Evolutionary conservation across 2,888 invertebrate genomes (phyloP).

Genomic region (Phalera bucephala): DNA sequence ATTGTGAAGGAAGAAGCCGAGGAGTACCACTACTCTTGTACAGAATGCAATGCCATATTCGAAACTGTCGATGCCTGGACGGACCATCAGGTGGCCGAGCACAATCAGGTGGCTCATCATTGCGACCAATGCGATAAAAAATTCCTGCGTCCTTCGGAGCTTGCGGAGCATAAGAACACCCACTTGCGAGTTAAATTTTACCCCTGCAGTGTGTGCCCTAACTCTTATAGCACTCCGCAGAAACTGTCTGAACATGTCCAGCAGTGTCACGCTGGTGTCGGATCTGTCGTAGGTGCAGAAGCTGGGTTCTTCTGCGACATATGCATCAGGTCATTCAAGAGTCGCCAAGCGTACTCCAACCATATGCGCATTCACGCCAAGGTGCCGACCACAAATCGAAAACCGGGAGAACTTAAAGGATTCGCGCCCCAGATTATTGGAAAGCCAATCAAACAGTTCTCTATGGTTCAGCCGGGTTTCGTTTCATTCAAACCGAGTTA

Average conservation of each 20-base stretch:
- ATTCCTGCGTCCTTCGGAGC: constrained; percentile 82
- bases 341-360: constrained; percentile 80
- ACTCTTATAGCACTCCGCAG: constrained; percentile 85
- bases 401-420: constrained; percentile 62
- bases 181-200: constrained; percentile 87
- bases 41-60: constrained; percentile 84
- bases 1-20: constrained; percentile 77
- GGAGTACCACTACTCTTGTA: constrained; percentile 83
- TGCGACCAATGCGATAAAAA: constrained; percentile 86
- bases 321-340: constrained; percentile 84
- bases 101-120: constrained; percentile 77
- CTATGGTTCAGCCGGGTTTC: constrained; percentile 58
- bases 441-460: constrained; percentile 67
- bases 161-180: constrained; percentile 85
- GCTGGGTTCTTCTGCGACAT: constrained; percentile 80
- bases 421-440: constrained; percentile 72
- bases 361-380: constrained; percentile 81
- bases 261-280: constrained; percentile 69
- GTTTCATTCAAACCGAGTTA: constrained; percentile 64
- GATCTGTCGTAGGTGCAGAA: constrained; percentile 45
- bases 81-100: constrained; percentile 81
- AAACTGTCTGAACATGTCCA: constrained; percentile 83
- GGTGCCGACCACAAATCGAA: constrained; percentile 76
- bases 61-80: constrained; percentile 82
- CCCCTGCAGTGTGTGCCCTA: constrained; percentile 82